phyloP scores from a whole-genome alignment of 2,888 invertebrate genomes.

The Eupithecia vulgata region DNA sequence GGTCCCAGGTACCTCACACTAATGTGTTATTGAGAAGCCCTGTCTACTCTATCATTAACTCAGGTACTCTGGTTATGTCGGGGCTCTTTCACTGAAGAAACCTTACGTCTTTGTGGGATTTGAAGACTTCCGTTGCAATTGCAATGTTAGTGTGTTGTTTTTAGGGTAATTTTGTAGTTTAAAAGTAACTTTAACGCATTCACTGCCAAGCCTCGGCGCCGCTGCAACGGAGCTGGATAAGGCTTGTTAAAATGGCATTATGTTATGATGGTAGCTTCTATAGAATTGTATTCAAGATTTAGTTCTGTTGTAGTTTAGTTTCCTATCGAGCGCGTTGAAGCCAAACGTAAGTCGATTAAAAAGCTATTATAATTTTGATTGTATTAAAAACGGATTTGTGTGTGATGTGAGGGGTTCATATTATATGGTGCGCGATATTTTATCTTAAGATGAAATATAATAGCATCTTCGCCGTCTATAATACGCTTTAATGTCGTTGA shows the following conservation, averaged over 20 bases:
- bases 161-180: background rate
- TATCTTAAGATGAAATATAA: too few relatives aligned
- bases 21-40: slow-evolving; percentile 71
- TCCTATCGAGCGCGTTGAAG: background rate
- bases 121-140: slow-evolving; percentile 5
- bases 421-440: too few relatives aligned
- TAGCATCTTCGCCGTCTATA: too few relatives aligned
- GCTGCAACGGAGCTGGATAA: too few relatives aligned
- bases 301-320: background rate
- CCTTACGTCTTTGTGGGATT: slow-evolving; percentile 46
- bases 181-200: background rate
- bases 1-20: slow-evolving; percentile 49
- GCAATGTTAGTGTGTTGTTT: background rate
- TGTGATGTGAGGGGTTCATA: too few relatives aligned
- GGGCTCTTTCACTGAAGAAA: slow-evolving; percentile 62
- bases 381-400: too few relatives aligned
- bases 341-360: too few relatives aligned
- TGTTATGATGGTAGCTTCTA: too few relatives aligned
- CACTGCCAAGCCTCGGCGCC: too few relatives aligned
- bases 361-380: too few relatives aligned
- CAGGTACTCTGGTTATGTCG: slow-evolving; percentile 67
- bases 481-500: too few relatives aligned
- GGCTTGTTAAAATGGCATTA: background rate
- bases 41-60: slow-evolving; percentile 73
- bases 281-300: too few relatives aligned